Evolutionary conservation across 2,888 invertebrate genomes (phyloP).

Genomic region (Erebia epiphron): DNA sequence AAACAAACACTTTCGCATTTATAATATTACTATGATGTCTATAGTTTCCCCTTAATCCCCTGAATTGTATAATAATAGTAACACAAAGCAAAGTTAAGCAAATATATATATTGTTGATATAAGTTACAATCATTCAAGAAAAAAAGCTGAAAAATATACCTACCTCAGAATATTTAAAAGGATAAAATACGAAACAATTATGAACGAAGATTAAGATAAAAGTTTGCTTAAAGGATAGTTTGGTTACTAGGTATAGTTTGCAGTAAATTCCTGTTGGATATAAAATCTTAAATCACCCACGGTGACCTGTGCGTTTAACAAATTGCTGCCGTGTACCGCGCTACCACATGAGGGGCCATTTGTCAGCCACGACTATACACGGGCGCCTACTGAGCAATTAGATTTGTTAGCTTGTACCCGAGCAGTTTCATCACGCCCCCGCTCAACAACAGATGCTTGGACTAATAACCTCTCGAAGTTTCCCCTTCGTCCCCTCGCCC

Average conservation of each 20-base stretch:
- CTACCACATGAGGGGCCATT: conserved; percentile 73
- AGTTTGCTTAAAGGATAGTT: no score
- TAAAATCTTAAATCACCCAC: conserved; percentile 54
- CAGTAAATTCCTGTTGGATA: conserved; percentile 37
- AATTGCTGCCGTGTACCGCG: conserved; percentile 62
- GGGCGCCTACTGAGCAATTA: conserved; percentile 82
- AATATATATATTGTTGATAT: no score
- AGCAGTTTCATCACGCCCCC: conserved; percentile 82
- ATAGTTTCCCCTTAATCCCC: no score
- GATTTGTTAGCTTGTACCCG: conserved; percentile 83
- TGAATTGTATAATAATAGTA: no score
- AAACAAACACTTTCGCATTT: no score
- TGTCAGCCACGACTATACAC: conserved; percentile 71
- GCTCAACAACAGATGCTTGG: conserved; percentile 84
- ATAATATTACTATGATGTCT: no score
- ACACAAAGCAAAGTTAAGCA: no score
- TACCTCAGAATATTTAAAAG: no score
- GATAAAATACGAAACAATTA: no score
- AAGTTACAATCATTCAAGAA: no score
- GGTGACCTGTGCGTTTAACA: conserved; percentile 74
- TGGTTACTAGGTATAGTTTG: neutral
- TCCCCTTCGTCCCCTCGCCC: conserved; percentile 71
- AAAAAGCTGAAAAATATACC: no score
- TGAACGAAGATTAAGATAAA: no score
- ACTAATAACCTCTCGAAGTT: conserved; percentile 85